These are phyloP conservation scores for Gila robusta DNA, from an alignment of 2,797 vertebrate genomes.

Conservation along the genomic window DNA sequence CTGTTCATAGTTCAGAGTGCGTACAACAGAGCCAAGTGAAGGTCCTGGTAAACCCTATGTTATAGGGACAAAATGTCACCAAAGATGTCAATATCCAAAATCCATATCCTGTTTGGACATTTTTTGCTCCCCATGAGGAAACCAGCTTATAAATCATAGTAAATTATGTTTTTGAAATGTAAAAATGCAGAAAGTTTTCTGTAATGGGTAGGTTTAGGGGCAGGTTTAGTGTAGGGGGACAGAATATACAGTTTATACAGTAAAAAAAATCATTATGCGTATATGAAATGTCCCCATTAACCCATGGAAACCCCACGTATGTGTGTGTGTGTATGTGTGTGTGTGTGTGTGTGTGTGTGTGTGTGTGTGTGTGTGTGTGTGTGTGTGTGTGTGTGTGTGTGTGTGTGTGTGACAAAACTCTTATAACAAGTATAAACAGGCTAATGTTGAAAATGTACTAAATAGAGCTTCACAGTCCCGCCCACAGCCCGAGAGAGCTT, in stretches of 20 bases:
- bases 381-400: not conserved
- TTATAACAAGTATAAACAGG: not conserved
- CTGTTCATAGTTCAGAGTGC: conserved; percentile 11
- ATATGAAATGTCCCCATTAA: not conserved
- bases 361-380: too few species aligned
- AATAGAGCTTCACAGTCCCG: too few species aligned
- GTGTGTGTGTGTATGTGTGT: not conserved
- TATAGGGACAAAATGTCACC: too few species aligned
- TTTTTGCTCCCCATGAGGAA: too few species aligned
- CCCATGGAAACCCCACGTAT: too few species aligned
- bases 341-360: too few species aligned
- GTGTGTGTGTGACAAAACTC: too few species aligned
- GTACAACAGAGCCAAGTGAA: not conserved
- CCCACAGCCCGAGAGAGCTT: too few species aligned
- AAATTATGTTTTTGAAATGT: not conserved
- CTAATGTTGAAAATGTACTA: not conserved
- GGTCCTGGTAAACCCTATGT: too few species aligned
- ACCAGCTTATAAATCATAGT: too few species aligned
- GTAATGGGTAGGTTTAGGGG: not conserved
- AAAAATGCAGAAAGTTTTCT: not conserved
- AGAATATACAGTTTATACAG: not conserved
- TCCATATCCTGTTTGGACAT: too few species aligned
- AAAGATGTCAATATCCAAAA: too few species aligned
- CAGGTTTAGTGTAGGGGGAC: not conserved
- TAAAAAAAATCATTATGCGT: not conserved